Percentiles rank a stretch among this genome's conserved stretches.
These are phyloP conservation scores for Chondrosia reniformis DNA, from an alignment of 37 sponge, comb jelly and placozoan species.

Conservation along the genomic window DNA sequence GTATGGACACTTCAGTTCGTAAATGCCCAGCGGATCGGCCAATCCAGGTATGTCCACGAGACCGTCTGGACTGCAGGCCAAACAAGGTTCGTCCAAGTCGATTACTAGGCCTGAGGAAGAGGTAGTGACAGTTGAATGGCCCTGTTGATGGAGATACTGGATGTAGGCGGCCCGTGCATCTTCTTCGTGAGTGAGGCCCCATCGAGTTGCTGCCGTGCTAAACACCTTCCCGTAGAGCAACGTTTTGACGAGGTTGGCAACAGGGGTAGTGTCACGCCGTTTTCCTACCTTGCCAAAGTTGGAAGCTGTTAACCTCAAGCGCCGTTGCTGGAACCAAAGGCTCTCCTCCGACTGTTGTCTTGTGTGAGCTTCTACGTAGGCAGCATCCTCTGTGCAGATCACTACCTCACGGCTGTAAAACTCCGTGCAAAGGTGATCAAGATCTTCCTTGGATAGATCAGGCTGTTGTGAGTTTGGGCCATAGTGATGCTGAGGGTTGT, in stretches of 20 bases:
- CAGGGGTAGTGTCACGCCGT: slow-evolving; percentile 25
- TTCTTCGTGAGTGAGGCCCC: slow-evolving; percentile 7
- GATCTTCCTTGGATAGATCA: background rate
- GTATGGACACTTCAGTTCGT: slow-evolving; percentile 21
- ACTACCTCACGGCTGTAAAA: background rate
- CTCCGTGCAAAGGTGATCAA: slow-evolving; percentile 8
- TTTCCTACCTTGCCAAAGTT: slow-evolving; percentile 22
- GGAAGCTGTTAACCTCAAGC: background rate
- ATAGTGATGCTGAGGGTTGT: background rate
- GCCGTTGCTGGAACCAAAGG: slow-evolving; percentile 7
- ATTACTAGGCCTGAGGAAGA: background rate
- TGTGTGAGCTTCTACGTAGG: background rate
- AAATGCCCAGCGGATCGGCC: slow-evolving; percentile 1
- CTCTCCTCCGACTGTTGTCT: background rate
- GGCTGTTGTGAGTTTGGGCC: slow-evolving; percentile 25
- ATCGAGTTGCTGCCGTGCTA: background rate
- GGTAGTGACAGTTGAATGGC: too few species aligned
- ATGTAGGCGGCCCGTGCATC: background rate
- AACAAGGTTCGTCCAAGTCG: background rate
- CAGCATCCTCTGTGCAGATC: background rate
- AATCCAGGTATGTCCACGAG: background rate
- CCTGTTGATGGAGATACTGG: background rate
- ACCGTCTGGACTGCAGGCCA: slow-evolving; percentile 24
- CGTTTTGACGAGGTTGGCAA: slow-evolving; percentile 13
- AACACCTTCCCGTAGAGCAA: background rate